phyloP scores from a whole-genome alignment of 1,140 invertebrate species.

The Caenorhabditis brenneri region DNA sequence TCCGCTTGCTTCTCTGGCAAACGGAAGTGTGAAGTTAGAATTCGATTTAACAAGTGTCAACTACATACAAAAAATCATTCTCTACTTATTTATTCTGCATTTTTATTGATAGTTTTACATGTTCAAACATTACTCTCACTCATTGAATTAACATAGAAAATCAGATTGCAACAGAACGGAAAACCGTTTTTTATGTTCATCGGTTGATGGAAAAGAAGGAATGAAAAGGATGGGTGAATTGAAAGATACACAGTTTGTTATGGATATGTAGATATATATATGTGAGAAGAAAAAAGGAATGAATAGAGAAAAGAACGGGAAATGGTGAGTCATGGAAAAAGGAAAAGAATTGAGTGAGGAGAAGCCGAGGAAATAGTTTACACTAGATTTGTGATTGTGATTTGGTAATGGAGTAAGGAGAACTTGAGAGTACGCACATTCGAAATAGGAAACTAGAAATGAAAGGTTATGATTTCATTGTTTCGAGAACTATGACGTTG shows the following conservation, averaged over 20 bases:
- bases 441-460: neutral
- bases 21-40: neutral
- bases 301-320: neutral
- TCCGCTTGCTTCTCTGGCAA: neutral
- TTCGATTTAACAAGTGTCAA: neutral
- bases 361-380: neutral
- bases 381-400: slow-evolving; percentile 37
- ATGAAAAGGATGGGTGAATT: neutral
- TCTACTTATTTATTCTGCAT: too few relatives aligned
- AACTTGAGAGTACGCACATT: neutral
- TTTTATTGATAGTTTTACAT: neutral
- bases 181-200: neutral
- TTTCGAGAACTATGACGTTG: too few relatives aligned
- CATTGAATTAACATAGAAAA: slow-evolving; percentile 10
- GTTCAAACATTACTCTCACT: neutral
- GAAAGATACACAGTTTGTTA: slow-evolving; percentile 35
- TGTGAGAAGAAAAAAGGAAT: neutral
- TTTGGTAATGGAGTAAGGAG: neutral
- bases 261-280: slow-evolving; percentile 25
- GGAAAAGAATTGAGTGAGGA: neutral
- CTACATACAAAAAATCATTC: neutral
- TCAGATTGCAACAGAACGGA: slow-evolving; percentile 19
- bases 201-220: neutral
- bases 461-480: too few relatives aligned
- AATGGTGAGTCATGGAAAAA: slow-evolving; percentile 3